phyloP scores from a whole-genome alignment of 2,888 invertebrate species.

The Amiota minor region DNA sequence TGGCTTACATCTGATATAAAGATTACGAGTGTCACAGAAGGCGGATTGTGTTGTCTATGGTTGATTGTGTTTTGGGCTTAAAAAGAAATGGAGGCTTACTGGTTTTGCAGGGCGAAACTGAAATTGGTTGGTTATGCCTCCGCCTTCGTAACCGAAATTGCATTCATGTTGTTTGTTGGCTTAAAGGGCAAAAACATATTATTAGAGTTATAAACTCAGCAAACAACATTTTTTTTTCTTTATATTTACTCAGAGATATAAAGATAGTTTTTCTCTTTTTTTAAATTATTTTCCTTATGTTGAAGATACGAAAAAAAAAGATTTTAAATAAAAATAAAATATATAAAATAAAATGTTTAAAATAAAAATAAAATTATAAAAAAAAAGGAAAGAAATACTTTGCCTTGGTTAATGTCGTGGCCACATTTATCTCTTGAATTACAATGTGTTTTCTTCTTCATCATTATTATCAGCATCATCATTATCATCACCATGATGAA shows the following conservation, averaged over 20 bases:
- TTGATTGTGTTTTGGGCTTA: too few relatives aligned
- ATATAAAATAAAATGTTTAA: too few relatives aligned
- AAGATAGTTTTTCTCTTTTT: neutral
- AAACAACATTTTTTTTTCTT: neutral
- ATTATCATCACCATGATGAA: neutral
- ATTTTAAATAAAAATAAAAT: too few relatives aligned
- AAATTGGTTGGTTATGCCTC: neutral
- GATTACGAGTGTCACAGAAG: too few relatives aligned
- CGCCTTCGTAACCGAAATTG: constrained; percentile 17
- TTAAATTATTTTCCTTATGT: neutral
- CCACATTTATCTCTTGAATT: constrained; percentile 22
- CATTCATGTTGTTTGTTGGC: constrained; percentile 1
- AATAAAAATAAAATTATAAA: too few relatives aligned
- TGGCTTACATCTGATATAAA: neutral
- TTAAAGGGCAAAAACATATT: constrained; percentile 20
- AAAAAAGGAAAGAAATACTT: neutral
- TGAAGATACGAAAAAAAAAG: neutral
- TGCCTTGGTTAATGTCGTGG: constrained; percentile 33
- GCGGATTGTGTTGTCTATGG: too few relatives aligned
- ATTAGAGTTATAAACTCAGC: neutral
- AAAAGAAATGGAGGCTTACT: too few relatives aligned
- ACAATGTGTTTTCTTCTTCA: constrained; percentile 2
- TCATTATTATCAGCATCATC: neutral
- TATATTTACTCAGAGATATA: neutral
- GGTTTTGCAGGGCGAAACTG: neutral